phyloP scores from a whole-genome alignment of 2,113 vertebrate species.

The Tor tambroides region DNA sequence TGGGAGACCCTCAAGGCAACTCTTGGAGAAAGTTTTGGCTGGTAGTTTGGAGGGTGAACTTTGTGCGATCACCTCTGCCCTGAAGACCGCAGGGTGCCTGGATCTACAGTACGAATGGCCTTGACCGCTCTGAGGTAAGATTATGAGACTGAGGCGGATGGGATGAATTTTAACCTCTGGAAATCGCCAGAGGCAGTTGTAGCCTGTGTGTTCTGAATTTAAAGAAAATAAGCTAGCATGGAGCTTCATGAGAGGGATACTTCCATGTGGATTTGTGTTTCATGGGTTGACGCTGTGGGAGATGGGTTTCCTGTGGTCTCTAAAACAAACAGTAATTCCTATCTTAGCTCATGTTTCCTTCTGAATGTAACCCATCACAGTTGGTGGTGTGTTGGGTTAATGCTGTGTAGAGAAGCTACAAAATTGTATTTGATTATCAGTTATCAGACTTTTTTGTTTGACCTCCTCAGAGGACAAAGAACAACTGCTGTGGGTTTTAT shows the following conservation, averaged over 20 bases:
- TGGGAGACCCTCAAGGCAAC: background rate
- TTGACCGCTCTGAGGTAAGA: background rate
- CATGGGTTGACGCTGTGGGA: constrained; percentile 26
- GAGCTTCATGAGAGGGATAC: constrained; percentile 31
- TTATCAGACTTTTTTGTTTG: background rate
- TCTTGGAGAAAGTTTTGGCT: background rate
- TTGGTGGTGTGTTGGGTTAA: constrained; percentile 8
- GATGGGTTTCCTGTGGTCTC: constrained; percentile 24
- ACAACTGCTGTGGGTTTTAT: constrained; percentile 4
- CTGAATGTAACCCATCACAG: constrained; percentile 8
- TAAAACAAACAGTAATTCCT: constrained; percentile 22
- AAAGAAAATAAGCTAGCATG: constrained; percentile 6
- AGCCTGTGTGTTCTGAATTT: background rate
- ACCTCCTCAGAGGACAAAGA: background rate
- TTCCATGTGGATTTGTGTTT: constrained; percentile 53
- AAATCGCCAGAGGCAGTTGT: background rate
- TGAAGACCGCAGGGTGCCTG: constrained; percentile 15
- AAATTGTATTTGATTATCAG: constrained; percentile 16
- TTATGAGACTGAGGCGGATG: background rate
- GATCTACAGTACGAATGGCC: background rate
- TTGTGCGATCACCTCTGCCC: constrained; percentile 25
- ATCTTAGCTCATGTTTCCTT: constrained; percentile 12
- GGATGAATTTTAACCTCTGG: background rate
- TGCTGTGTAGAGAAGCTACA: background rate
- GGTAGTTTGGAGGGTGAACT: background rate